Evolutionary conservation across 2,113 vertebrate species (phyloP), one percentile per base, ranked within the genome.

Genomic region (Muntiacus muntjak): DNA sequence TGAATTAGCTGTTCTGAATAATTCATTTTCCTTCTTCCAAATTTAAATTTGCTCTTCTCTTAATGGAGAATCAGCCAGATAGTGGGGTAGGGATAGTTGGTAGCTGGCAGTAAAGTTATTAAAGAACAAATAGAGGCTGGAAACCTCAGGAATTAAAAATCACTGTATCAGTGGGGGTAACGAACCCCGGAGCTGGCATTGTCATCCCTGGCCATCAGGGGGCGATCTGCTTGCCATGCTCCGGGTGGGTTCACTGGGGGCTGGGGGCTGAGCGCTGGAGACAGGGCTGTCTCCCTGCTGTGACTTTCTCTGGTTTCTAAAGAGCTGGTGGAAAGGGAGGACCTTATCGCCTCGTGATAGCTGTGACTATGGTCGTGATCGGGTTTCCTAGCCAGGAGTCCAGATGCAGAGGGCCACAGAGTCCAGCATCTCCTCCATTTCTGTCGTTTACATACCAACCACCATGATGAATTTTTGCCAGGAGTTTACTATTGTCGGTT

Each of bases 21-120:
- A 97, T 95, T 95, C 54, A 92, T 95, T 83, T 97, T 58, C 81
- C 43, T 90, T 89, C 58, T 74, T 91, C 50, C 28, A 95, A 96
- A 95, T 85, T 96, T 97, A 92, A 95, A 96, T 95, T 94, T 96
- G 28, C 40, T 95, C 12, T 89, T 47, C 30, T 10, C 47, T 90
- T 95, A 96, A 88, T 94, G 84, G 89, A 95, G 74, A 93, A 93
- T 76, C 74, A 95, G 55, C n/a, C 52, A 71, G 52, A 62, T 74
- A 71, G 40, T 55, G 36, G 78, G 55, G 45, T n/a, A 76, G 33
- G 40, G 45, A 60, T 19, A 79, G 17, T 78, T 89, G 62, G 57
- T 2, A n/a, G 74, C 58, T 91, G 43, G 3, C 45, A 52, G 58
- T 58, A 30, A 95, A 57, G 71, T 94, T 91, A 83, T 90, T 88